Base-by-base conservation (phyloP, 2,888 invertebrate genomes). In the Teinopalpus imperialis region DNA sequence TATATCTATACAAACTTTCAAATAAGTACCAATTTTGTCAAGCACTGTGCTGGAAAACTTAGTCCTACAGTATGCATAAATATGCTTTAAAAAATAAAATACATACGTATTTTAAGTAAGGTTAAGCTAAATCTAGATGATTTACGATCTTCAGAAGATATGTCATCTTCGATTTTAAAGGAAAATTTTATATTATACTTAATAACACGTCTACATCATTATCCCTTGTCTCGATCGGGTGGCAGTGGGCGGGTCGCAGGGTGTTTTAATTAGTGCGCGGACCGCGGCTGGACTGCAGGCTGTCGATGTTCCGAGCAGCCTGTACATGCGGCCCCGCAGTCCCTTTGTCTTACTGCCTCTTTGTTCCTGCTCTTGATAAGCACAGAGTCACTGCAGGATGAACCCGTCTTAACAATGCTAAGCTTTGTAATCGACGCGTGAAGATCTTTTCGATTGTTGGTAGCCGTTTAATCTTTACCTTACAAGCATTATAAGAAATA, bases 181-280 rank as follows among this genome's bases (percentile, higher is more conserved):
- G n/a, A n/a, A 32, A 9, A 32, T 16, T 20, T 21, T 20, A 32
- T 5, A 2, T 39, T 24, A 3, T 32, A 12, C 42, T 6, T 35
- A 23, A 5, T 5, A 1, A 6, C 20, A n/a, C 6, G 1, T 47
- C 31, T 47, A 20, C 9, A 9, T 14, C 13, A 31, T 5, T 36
- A 7, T 13, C 29, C 53, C 48, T 51, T 41, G 53, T 52, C 9
- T 10, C 43, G 26, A 55, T 53, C 51, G 54, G 54, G 57, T 32
- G 52, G 44, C 36, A 34, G 53, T 44, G 45, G 62, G 52, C 60
- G 59, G 62, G 55, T 66, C 50, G 53, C 65, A 68, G 76, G 77
- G 73, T 57, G 80, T 76, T 82, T 83, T 85, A 85, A 85, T 85
- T 85, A 85, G 85, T 80, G 69, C 79, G 74, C 80, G 81, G 75